Evolutionary conservation across 2,113 vertebrate genomes (phyloP).

Genomic region (Ammospiza caudacuta): DNA sequence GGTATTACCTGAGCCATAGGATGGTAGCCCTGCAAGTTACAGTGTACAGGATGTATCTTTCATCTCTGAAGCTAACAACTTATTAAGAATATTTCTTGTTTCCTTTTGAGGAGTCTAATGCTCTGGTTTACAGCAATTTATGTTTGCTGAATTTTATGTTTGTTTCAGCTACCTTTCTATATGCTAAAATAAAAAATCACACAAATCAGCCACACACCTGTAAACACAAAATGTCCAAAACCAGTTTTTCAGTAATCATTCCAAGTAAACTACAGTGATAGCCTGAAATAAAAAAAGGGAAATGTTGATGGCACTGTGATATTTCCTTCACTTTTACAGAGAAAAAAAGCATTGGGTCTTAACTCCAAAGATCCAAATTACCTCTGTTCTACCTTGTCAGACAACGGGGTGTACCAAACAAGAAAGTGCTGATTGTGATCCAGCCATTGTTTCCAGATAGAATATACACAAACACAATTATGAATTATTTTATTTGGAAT

Average conservation of each 20-base stretch:
- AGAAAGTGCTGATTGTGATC: neutral
- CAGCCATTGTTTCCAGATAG: neutral
- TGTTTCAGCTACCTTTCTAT: neutral
- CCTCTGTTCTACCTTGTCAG: neutral
- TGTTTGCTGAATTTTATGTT: neutral
- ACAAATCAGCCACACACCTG: rapidly evolving
- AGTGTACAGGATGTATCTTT: neutral
- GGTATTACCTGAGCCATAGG: neutral
- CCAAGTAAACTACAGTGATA: neutral
- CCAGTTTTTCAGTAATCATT: neutral
- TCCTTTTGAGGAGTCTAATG: neutral
- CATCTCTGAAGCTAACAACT: neutral
- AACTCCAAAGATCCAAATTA: neutral
- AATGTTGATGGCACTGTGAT: neutral
- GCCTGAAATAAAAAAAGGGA: neutral
- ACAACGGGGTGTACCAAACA: neutral
- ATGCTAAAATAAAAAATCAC: neutral
- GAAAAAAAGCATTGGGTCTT: neutral
- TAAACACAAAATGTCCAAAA: neutral
- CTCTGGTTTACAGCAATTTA: neutral
- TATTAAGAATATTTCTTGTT: neutral
- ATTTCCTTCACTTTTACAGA: neutral
- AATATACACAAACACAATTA: neutral
- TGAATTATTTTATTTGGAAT: neutral
- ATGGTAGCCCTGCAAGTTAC: neutral